Percentiles rank a stretch among this genome's conserved stretches.
Evolutionary conservation across 2,113 vertebrate genomes (phyloP).

Genomic region (Neopipo cinnamomea): DNA sequence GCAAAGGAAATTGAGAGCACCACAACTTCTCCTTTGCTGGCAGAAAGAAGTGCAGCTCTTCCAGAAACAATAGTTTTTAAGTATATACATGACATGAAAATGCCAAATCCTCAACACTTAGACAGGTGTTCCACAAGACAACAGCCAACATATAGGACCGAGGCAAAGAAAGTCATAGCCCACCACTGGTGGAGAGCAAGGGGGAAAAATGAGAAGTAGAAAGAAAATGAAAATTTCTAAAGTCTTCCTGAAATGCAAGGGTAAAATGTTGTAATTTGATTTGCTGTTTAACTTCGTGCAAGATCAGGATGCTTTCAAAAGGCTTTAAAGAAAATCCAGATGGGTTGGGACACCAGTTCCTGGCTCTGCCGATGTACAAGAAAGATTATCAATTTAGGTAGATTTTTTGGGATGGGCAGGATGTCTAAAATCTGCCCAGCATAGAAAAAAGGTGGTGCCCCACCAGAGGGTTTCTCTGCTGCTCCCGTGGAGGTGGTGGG

Average conservation of each 20-base stretch:
- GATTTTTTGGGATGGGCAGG: neutral
- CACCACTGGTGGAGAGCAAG: neutral
- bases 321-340: neutral
- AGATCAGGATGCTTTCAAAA: neutral
- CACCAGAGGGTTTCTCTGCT: neutral
- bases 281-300: neutral
- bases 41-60: neutral
- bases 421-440: neutral
- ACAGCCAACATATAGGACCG: neutral
- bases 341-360: neutral
- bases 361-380: neutral
- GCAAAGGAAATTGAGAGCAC: neutral
- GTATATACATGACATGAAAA: neutral
- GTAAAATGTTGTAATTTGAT: neutral
- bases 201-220: too few relatives aligned
- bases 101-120: neutral
- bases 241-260: neutral
- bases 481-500: neutral
- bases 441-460: neutral
- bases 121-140: constrained; percentile 15
- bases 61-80: neutral
- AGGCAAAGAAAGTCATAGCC: neutral
- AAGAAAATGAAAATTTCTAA: neutral
- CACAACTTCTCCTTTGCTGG: neutral
- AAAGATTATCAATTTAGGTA: neutral